These are phyloP conservation scores for Scaptomyza hsui DNA, from an alignment of 1,140 invertebrate genomes.

Conservation along the genomic window DNA sequence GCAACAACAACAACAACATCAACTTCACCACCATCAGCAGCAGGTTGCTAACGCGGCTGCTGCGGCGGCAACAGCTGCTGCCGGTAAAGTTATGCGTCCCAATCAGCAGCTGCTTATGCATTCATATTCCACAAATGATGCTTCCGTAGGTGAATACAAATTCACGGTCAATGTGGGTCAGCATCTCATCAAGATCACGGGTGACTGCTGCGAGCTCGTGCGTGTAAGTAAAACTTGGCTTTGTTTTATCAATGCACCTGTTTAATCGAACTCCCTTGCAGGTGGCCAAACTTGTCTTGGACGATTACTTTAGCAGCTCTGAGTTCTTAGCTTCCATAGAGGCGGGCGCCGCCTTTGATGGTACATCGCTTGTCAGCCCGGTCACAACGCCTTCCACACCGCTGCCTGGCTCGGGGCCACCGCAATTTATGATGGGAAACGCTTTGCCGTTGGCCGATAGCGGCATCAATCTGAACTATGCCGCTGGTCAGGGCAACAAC, in stretches of 20 bases:
- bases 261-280: slow-evolving; percentile 69
- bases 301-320: slow-evolving; percentile 89
- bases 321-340: slow-evolving; percentile 82
- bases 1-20: slow-evolving; percentile 60
- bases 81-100: slow-evolving; percentile 85
- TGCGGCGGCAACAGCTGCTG: slow-evolving; percentile 77
- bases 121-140: slow-evolving; percentile 92
- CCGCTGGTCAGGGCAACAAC: slow-evolving; percentile 51
- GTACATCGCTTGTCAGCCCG: slow-evolving; percentile 67
- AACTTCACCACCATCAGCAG: slow-evolving; percentile 57
- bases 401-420: slow-evolving; percentile 67
- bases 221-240: slow-evolving; percentile 86
- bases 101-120: slow-evolving; percentile 88
- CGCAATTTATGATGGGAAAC: slow-evolving; percentile 67
- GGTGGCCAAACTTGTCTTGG: slow-evolving; percentile 93
- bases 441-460: slow-evolving; percentile 76
- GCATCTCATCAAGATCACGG: slow-evolving; percentile 92
- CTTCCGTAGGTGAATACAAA: slow-evolving; percentile 92
- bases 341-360: slow-evolving; percentile 80
- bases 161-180: slow-evolving; percentile 92
- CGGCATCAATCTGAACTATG: slow-evolving; percentile 78
- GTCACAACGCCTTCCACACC: slow-evolving; percentile 79
- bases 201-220: slow-evolving; percentile 92
- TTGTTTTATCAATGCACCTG: neutral
- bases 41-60: slow-evolving; percentile 59